Evolutionary conservation across 2,113 vertebrate species (phyloP), one percentile per base, ranked within the genome.

Genomic region (Pleuronectes platessa): DNA sequence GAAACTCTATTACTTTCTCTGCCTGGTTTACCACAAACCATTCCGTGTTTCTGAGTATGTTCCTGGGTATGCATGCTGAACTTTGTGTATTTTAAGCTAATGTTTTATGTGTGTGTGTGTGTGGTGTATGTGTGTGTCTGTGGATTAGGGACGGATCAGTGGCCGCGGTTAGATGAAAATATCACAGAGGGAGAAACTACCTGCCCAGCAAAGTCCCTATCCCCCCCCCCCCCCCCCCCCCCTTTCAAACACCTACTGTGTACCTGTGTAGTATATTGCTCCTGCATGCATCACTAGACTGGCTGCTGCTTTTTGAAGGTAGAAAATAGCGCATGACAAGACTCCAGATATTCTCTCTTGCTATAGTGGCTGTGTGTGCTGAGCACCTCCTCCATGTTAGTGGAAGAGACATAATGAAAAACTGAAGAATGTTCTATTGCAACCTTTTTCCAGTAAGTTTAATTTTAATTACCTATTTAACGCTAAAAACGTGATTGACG

Each of bases 91-190:
- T 27, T 42, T 78, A 74, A 71, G 49, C 23, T 72, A 67, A 63
- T 66, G 37, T 78, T 68, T 75, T 83, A 49, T 83, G 80, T 79
- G 71, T 61, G 63, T 18, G 31, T 45, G 18, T 83, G 76, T 61
- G 68, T 77, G 62, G 67, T 55, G 78, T 63, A 35, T 51, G n/a
- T 71, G 61, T 23, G 31, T 47, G 68, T 64, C 66, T 81, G 61
- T 83, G 85, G 85, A 89, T 92, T 89, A 90, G 82, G 70, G 70
- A 90, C 14, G 81, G 89, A 86, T 92, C 86, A 87, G 76, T 66
- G 31, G 72, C 27, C 11, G 1, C 75, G 51, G 71, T 82, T 79
- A 86, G 76, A 89, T 87, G 31, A 42, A 13, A 89, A 87, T 88
- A 88, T 91, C 83, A 77, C 76, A 65, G 47, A 63, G 71, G 71